These are phyloP conservation scores for Rhagoletis pomonella DNA, from an alignment of 1,140 invertebrate species.

Conservation along the genomic window DNA sequence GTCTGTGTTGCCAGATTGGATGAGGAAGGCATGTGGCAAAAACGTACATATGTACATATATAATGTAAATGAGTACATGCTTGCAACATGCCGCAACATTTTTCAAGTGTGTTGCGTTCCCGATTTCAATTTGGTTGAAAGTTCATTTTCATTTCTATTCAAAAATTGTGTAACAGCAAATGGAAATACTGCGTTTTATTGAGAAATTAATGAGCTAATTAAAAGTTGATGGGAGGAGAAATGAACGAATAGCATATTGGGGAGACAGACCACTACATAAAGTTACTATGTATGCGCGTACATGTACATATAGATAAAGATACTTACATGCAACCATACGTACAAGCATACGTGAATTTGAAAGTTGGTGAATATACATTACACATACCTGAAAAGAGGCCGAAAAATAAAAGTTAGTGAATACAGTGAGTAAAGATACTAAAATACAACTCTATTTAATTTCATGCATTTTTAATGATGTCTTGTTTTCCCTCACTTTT, in stretches of 20 bases:
- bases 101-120: slow-evolving; percentile 1
- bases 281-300: not conserved
- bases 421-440: slow-evolving; percentile 16
- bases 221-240: not conserved
- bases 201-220: slow-evolving; percentile 38
- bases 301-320: not conserved
- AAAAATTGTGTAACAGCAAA: not conserved
- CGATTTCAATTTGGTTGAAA: not conserved
- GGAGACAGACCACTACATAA: not conserved
- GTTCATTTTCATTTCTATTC: not conserved
- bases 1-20: not conserved
- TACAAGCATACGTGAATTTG: not conserved
- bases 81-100: not conserved
- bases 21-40: slow-evolving; percentile 6
- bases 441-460: not conserved
- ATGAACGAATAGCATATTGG: not conserved
- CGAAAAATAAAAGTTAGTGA: not conserved
- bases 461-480: slow-evolving; percentile 6
- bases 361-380: not conserved
- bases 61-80: not conserved
- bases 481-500: not conserved
- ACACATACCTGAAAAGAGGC: slow-evolving; percentile 19
- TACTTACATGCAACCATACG: not conserved
- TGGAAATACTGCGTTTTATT: slow-evolving; percentile 17
- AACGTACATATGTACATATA: not conserved